Evolutionary conservation across 2,113 vertebrate species (phyloP), one percentile per base, ranked within the genome.

Genomic region (Bufo bufo): DNA sequence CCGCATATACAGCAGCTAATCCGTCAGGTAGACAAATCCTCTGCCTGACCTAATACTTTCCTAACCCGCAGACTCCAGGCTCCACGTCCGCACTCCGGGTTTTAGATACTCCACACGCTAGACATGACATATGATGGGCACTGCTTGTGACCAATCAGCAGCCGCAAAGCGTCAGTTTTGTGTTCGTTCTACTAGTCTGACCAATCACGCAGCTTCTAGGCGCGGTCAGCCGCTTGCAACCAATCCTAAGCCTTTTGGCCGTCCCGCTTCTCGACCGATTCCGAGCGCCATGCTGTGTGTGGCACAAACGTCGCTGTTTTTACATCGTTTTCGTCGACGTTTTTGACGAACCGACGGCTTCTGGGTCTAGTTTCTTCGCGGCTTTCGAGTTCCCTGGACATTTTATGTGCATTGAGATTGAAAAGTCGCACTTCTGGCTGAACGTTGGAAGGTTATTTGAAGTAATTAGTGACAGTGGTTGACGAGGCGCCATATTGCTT

Each of bases 101-200:
- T 87, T 87, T 86, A 2, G 43, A 7, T 1, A 1, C 17, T 7
- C 10, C 75, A 0, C 65, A 8, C 50, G 11, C 3, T 6, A 56
- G 61, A 20, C 77, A 87, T 56, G 77, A 71, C 61, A 87, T 58
- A 71, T 80, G 85, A 87, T 56, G 43, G 85, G 63, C 85, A 87
- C 5, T 63, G 17, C 66, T 23, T 3, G 13, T 9, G 45, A 58
- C 85, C 77, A 87, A 87, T 87, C 4, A 71, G n/a, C 66, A 81
- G 49, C n/a, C 85, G 85, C 85, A 87, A 87, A 87, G 85, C 85
- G 85, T 87, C 85, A 87, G 54, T 81, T 71, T 49, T n/a, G 85
- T 45, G 85, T 87, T 87, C 85, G 85, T 80, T 87, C 43, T 69
- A 45, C 47, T 0, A 14, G 2, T 80, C 54, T 2, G 2, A 69